Evolutionary conservation across 2,113 vertebrate species (phyloP).

Genomic region (Scytalopus superciliaris): DNA sequence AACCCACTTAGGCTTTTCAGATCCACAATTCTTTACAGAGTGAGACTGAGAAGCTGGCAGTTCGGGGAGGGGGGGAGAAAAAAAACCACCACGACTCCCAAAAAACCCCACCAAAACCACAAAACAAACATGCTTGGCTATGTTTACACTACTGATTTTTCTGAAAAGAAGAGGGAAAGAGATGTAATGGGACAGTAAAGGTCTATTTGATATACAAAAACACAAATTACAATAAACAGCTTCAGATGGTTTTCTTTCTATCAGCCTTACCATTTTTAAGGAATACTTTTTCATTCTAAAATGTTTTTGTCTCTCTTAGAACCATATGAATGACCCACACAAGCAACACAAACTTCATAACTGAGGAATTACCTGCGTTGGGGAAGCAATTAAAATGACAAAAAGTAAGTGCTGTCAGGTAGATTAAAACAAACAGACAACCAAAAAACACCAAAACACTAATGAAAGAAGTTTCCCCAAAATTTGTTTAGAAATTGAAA

Average conservation of each 20-base stretch:
- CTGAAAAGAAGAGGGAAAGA: not conserved
- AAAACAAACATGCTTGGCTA: rapidly evolving
- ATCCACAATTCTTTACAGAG: not conserved
- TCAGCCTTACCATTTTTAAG: not conserved
- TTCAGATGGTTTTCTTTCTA: not conserved
- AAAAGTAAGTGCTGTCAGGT: not conserved
- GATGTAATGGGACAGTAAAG: not conserved
- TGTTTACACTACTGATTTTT: not conserved
- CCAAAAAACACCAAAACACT: too few species aligned
- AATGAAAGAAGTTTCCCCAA: not conserved
- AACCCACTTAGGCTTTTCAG: not conserved
- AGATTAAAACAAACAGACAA: not conserved
- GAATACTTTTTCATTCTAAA: not conserved
- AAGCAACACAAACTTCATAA: not conserved
- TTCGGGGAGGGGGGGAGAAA: too few species aligned
- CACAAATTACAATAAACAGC: rapidly evolving
- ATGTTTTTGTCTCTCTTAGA: not conserved
- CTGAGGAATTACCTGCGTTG: not conserved
- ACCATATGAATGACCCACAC: not conserved
- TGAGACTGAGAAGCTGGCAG: not conserved
- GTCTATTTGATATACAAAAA: not conserved
- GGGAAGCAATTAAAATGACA: not conserved
- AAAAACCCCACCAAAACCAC: too few species aligned
- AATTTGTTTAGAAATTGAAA: not conserved
- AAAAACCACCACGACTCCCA: too few species aligned